phyloP scores from a whole-genome alignment of 2,113 vertebrate species.

The Sphyrna mokarran region DNA sequence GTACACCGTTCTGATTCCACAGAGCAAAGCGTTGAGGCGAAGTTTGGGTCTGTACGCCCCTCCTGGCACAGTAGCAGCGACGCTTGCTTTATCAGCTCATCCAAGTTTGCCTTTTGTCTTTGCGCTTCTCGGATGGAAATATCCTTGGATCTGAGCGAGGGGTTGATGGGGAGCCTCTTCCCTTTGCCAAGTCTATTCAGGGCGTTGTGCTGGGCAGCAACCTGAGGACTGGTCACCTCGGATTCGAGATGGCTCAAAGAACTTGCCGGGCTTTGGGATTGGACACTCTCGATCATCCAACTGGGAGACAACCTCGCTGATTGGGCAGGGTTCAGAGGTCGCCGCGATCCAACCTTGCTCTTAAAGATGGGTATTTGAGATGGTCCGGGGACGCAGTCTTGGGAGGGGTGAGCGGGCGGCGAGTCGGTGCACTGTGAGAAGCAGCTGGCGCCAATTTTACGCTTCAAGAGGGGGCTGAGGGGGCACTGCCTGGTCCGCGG shows the following conservation, averaged over 20 bases:
- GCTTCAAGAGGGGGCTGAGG: neutral
- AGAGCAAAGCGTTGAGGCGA: neutral
- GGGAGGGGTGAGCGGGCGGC: neutral
- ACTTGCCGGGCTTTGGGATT: neutral
- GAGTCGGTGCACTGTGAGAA: neutral
- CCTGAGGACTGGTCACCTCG: neutral
- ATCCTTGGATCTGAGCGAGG: neutral
- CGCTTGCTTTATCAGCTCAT: neutral
- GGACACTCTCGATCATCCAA: neutral
- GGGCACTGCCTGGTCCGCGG: neutral
- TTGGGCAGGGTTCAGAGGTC: neutral
- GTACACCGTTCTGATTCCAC: neutral
- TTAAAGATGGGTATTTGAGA: neutral
- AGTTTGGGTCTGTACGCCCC: neutral
- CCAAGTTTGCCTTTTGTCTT: neutral
- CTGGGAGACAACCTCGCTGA: neutral
- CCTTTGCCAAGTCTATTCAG: neutral
- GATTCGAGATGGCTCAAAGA: neutral
- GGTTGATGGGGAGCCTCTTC: neutral
- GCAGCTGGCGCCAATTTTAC: neutral
- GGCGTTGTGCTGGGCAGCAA: neutral
- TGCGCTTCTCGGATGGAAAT: neutral
- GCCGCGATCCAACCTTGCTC: neutral
- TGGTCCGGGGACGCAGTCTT: neutral
- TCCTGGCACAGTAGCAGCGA: neutral